Evolutionary conservation across 2,113 vertebrate genomes (phyloP).

Genomic region (Urocolius indicus): DNA sequence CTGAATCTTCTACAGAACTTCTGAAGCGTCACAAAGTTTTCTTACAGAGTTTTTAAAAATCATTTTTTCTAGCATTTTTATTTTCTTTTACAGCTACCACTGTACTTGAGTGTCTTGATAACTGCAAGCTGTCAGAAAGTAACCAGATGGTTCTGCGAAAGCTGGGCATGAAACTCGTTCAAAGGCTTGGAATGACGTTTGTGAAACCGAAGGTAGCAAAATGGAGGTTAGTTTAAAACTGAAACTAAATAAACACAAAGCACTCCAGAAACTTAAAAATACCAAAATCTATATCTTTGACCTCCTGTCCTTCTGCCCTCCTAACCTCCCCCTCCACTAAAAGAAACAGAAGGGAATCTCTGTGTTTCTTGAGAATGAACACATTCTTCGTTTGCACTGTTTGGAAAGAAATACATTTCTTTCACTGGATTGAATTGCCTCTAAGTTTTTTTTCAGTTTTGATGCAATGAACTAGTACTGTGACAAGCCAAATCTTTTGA

Average conservation of each 20-base stretch:
- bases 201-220: constrained; percentile 90
- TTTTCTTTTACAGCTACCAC: constrained; percentile 78
- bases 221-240: constrained; percentile 86
- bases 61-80: not conserved
- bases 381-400: not conserved
- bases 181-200: constrained; percentile 91
- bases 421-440: not conserved
- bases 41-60: not conserved
- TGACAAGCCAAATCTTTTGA: not conserved
- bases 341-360: not conserved
- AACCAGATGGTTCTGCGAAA: constrained; percentile 89
- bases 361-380: not conserved
- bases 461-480: not conserved
- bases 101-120: constrained; percentile 85
- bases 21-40: not conserved
- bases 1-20: not conserved
- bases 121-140: constrained; percentile 83
- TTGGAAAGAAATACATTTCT: not conserved
- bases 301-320: not conserved
- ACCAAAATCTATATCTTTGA: not conserved
- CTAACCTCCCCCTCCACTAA: not conserved
- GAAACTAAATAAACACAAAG: not conserved
- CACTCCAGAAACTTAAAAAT: not conserved
- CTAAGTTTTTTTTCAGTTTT: not conserved
- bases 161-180: constrained; percentile 90